Evolutionary conservation across 2,113 vertebrate species (phyloP).

Genomic region (Corythornis madagascariensis): DNA sequence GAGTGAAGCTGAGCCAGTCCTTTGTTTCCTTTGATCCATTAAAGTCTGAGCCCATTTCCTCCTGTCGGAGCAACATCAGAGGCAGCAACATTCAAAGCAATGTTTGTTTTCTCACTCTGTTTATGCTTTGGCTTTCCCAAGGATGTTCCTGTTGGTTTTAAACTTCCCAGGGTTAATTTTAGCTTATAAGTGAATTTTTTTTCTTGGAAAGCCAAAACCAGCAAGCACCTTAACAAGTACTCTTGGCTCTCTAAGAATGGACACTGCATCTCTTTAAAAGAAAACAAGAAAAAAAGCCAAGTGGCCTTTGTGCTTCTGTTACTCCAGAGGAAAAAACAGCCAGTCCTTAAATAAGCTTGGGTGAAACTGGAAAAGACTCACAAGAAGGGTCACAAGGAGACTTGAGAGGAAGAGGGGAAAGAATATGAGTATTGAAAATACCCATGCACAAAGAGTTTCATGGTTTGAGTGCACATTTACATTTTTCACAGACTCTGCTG

Average conservation of each 20-base stretch:
- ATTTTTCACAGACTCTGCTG: not conserved
- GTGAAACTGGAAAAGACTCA: not conserved
- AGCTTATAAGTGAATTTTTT: not conserved
- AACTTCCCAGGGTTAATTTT: slow-evolving; percentile 60
- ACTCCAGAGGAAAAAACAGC: not conserved
- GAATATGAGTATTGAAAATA: not conserved
- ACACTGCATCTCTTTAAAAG: not conserved
- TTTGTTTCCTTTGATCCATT: slow-evolving; percentile 55
- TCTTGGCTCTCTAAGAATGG: not conserved
- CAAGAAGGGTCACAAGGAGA: not conserved
- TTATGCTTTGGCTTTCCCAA: slow-evolving; percentile 26
- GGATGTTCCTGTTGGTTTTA: slow-evolving; percentile 41
- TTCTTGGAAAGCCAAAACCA: slow-evolving; percentile 43
- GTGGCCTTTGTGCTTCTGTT: not conserved
- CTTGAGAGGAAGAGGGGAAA: not conserved
- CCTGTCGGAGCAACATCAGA: slow-evolving; percentile 32
- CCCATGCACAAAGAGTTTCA: not conserved
- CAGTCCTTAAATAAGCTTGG: not conserved
- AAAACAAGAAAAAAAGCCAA: not conserved
- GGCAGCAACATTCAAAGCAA: slow-evolving; percentile 18
- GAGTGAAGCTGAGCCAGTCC: slow-evolving; percentile 50
- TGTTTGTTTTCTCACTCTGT: slow-evolving; percentile 46
- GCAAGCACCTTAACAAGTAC: accelerated
- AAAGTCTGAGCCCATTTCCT: slow-evolving; percentile 13
- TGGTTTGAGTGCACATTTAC: not conserved